Base-by-base conservation (phyloP, 2,888 invertebrate species). In the Mayetiola destructor region DNA sequence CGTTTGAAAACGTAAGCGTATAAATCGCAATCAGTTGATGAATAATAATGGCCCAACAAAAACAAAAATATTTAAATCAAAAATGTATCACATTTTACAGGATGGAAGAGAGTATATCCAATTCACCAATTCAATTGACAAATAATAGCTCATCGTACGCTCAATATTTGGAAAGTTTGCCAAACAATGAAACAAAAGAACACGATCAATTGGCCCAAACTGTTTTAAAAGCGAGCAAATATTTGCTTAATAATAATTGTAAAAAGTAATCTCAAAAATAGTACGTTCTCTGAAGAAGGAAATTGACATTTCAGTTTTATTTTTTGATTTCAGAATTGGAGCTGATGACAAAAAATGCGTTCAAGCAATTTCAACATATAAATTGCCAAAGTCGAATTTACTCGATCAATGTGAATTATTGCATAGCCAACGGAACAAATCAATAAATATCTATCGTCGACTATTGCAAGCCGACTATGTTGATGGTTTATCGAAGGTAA, bases 301-400 rank as follows among this genome's bases (percentile, higher is more conserved):
- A 23, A 14, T 42, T 21, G 23, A 12, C 32, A 23, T 27, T 27
- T 6, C 21, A 8, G 18, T 53, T 53, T 20, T 32, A 18, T 40
- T 9, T 20, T 62, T 57, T 60, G 57, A 59, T 42, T 61, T 58
- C 60, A 75, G 75, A 66, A 74, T 69, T 61, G 75, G 75, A 37
- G 67, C 78, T 56, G 66, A 69, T 20, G 73, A 67, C n/a, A 75
- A 77, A 42, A 77, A 81, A 56, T 87, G 87, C 64, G 80, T 80
- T 1, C 76, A 77, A 62, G 79, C 76, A 63, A 75, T 86, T 18
- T 62, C 64, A 40, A 59, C 61, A 5, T 72, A 80, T 65, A 74
- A 75, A 58, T 70, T 85, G 57, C 76, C 79, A 8, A 48, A 27
- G 5, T 14, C 27, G 6, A 16, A 48, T n/a, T n/a, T 48, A 48